Evolutionary conservation across 1,140 invertebrate genomes (phyloP).

Genomic region (Camponotus pennsylvanicus): DNA sequence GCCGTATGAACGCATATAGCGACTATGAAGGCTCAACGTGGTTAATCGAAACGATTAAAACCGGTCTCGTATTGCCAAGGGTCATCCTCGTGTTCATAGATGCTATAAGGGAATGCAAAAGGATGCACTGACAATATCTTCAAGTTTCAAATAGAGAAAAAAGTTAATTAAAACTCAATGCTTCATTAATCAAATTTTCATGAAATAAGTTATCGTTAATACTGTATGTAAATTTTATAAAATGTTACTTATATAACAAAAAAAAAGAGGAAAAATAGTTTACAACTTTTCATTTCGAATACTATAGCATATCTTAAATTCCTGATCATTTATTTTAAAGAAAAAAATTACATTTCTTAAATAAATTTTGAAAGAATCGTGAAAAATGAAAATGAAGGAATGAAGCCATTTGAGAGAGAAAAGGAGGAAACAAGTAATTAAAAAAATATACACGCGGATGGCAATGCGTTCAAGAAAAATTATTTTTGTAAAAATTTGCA

Average conservation of each 20-base stretch:
- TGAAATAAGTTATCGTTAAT: neutral
- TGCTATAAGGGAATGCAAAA: neutral
- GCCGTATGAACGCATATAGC: constrained; percentile 22
- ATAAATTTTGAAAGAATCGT: neutral
- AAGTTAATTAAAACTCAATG: neutral
- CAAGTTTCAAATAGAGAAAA: neutral
- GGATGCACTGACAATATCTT: neutral
- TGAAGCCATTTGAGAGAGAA: neutral
- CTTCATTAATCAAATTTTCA: constrained; percentile 26
- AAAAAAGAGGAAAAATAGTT: neutral
- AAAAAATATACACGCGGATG: neutral
- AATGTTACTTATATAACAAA: neutral
- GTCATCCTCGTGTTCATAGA: constrained; percentile 48
- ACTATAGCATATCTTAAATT: no score
- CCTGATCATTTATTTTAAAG: no score
- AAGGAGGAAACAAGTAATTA: neutral
- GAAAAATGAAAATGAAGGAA: neutral
- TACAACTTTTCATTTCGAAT: no score
- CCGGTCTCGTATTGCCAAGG: constrained; percentile 71
- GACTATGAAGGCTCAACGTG: constrained; percentile 49
- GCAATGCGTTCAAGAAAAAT: no score
- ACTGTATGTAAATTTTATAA: neutral
- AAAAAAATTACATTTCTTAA: neutral
- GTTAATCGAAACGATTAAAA: constrained; percentile 78
- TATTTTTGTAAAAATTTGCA: no score